These are phyloP conservation scores for Pteromalus puparum DNA, from an alignment of 1,140 invertebrate species.

Conservation along the genomic window DNA sequence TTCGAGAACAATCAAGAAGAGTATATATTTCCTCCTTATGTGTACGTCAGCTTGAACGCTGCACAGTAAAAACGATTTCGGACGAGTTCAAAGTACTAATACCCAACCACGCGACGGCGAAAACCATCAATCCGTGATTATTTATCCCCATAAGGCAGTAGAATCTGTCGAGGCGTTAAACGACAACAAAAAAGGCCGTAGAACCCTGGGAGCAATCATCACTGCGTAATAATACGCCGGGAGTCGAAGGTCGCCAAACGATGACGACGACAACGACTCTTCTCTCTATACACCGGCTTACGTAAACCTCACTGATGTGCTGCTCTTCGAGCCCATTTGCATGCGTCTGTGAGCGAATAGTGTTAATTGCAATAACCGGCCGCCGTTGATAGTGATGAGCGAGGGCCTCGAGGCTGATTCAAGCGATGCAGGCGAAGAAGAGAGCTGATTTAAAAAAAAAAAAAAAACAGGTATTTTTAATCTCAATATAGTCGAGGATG, in stretches of 20 bases:
- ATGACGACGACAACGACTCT: constrained; percentile 15
- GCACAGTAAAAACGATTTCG: too few relatives aligned
- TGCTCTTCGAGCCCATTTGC: constrained; percentile 22
- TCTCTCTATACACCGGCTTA: neutral
- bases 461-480: neutral
- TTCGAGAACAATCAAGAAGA: too few relatives aligned
- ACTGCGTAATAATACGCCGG: neutral
- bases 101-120: too few relatives aligned
- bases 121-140: too few relatives aligned
- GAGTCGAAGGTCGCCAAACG: constrained; percentile 35
- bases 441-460: neutral
- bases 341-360: neutral
- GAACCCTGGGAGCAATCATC: neutral
- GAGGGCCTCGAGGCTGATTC: neutral
- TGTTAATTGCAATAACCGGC: constrained; percentile 28
- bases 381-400: neutral
- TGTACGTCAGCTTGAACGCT: too few relatives aligned
- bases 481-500: too few relatives aligned
- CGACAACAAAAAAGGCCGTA: neutral
- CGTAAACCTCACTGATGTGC: neutral
- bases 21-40: too few relatives aligned
- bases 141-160: too few relatives aligned
- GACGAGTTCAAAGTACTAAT: too few relatives aligned
- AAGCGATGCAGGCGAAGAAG: neutral
- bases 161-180: too few relatives aligned